Evolutionary conservation across 1,140 invertebrate genomes (phyloP), one percentile per base, ranked within the genome.

Genomic region (Stegodyphus dumicola): DNA sequence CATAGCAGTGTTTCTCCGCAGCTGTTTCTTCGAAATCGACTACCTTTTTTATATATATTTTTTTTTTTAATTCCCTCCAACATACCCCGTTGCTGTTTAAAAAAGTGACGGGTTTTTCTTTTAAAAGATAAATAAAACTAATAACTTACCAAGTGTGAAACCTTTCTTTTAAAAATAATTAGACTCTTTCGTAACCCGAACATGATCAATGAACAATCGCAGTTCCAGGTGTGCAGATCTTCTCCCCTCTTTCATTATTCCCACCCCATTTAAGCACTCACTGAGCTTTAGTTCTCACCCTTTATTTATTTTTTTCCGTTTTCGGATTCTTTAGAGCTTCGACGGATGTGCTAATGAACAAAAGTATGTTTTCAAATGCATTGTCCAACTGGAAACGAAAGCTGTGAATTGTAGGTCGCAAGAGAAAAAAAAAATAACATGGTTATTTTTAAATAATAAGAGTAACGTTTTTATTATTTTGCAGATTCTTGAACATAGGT

Each of bases 121-220:
- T 9, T 60, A 60, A 67, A 67, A 67, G 65, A 67, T 17, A 15
- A 18, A 67, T 18, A 67, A 67, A 67, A 67, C 65, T 18, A 17
- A 67, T 7, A 17, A n/a, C 65, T 67, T 13, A 17, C 65, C 11
- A n/a, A 67, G 65, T 67, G 65, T 67, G 65, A 67, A 67, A 67
- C 11, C 65, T 67, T 67, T 67, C 65, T 17, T n/a, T 67, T 67
- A 17, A 67, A 67, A n/a, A 67, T 67, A 67, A 81, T 81, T 73
- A 73, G 33, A n/a, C 53, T 73, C 11, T 56, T 74, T 52, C 15
- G 49, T 13, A 70, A 70, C 77, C 17, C 17, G 9, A 77, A 64
- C 75, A 56, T 77, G 75, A 64, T 77, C n/a, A 18, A 79, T 52
- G 71, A 49, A 75, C 80, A 76, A 81, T 67, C n/a, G 65, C 7